phyloP scores from a whole-genome alignment of 2,888 invertebrate species.

The Colletes collaris region DNA sequence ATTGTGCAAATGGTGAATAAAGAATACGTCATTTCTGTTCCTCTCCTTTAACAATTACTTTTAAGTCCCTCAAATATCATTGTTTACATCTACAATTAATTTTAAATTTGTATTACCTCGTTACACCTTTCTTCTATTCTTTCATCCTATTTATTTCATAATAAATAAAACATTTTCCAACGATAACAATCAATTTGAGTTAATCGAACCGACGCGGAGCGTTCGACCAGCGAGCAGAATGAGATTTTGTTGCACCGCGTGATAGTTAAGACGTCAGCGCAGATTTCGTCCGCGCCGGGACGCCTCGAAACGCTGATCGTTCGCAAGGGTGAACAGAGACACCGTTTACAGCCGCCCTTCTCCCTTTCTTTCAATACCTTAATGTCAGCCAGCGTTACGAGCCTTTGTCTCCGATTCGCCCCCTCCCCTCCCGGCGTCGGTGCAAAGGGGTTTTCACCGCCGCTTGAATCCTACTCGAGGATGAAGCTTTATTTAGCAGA shows the following conservation, averaged over 20 bases:
- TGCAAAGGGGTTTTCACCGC: conserved; percentile 76
- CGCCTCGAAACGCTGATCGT: conserved; percentile 42
- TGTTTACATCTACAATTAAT: no score
- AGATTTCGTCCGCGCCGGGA: neutral
- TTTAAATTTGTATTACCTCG: no score
- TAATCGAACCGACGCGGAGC: neutral
- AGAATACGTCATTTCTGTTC: no score
- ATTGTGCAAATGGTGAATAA: no score
- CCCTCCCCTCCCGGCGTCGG: conserved; percentile 31
- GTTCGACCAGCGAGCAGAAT: neutral
- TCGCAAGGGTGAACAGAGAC: conserved; percentile 28
- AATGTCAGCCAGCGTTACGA: conserved; percentile 75
- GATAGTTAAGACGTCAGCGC: conserved; percentile 35
- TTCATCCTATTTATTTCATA: no score
- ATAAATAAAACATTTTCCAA: no score
- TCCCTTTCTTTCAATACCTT: conserved; percentile 73
- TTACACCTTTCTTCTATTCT: no score
- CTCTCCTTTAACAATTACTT: no score
- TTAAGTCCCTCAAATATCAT: no score
- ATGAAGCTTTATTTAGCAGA: conserved; percentile 82
- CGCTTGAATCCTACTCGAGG: conserved; percentile 74
- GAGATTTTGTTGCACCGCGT: neutral
- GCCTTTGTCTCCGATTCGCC: conserved; percentile 76
- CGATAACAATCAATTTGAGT: no score
- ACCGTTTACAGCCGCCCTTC: conserved; percentile 51